Evolutionary conservation across 2,888 invertebrate genomes (phyloP), one percentile per base, ranked within the genome.

Genomic region (Maniola hyperantus): DNA sequence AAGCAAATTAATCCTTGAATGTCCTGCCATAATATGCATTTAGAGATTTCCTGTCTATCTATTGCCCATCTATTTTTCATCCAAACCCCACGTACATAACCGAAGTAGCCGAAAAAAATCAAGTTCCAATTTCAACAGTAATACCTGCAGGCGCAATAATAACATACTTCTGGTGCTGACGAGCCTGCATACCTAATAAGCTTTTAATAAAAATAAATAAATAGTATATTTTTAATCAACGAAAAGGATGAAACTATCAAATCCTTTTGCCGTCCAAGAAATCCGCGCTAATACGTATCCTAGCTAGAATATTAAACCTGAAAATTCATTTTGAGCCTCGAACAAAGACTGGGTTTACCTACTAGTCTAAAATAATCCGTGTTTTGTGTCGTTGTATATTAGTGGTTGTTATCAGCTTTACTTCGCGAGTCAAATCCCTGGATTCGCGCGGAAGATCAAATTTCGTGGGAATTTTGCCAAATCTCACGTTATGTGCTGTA

Each of bases 401-500:
- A 71, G 67, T 61, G 64, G 68, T 66, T 70, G 73, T 73, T 73
- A 73, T 73, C 73, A 71, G 73, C 71, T 71, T 70, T 71, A 70
- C 72, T 70, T 66, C 66, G 60, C 65, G 67, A 72, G 65, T 72
- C 66, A 72, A 73, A 74, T 73, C 73, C 72, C 65, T 62, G 69
- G 71, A 73, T 69, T 72, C 64, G 66, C 68, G 64, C 54, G 66
- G 67, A 69, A 71, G 70, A 71, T 74, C 72, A 72, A 72, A 74
- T 73, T 72, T 73, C 70, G 70, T 71, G 71, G 74, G 71, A 71
- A 64, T 70, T 68, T 70, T 69, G 72, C 73, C 72, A 74, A 73
- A 72, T 70, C 65, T 69, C 58, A 48, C 67, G 65, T 65, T 66
- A 73, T 64, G 65, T 67, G 66, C 46, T 66, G 55, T 57, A 53